Percentiles rank a stretch among this genome's conserved stretches.
Evolutionary conservation across 2,113 vertebrate genomes (phyloP).

Genomic region (Tyto alba): DNA sequence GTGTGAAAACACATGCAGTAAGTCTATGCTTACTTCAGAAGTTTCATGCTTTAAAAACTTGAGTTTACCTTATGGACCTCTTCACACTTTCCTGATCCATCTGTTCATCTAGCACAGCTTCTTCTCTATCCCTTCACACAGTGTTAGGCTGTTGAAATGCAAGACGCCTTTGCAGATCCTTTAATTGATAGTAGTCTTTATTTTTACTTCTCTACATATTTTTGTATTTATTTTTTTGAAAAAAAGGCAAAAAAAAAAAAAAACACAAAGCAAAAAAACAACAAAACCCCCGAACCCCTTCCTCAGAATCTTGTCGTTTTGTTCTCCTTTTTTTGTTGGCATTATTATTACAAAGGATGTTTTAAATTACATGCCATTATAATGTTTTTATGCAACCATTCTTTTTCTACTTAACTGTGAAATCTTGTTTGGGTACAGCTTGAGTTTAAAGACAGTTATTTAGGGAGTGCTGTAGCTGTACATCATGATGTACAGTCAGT

Average conservation of each 20-base stretch:
- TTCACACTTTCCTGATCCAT: slow-evolving; percentile 51
- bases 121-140: slow-evolving; percentile 50
- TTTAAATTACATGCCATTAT: neutral
- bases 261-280: neutral
- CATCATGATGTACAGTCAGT: neutral
- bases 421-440: slow-evolving; percentile 42
- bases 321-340: neutral
- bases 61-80: slow-evolving; percentile 50
- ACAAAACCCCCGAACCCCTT: neutral
- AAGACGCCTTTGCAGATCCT: slow-evolving; percentile 57
- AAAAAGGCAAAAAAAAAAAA: neutral
- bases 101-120: slow-evolving; percentile 58
- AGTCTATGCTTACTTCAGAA: slow-evolving; percentile 12
- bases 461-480: neutral
- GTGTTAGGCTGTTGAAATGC: slow-evolving; percentile 42
- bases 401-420: slow-evolving; percentile 18
- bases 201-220: slow-evolving; percentile 6
- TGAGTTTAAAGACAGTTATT: slow-evolving; percentile 46
- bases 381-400: slow-evolving; percentile 20
- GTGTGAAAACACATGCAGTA: slow-evolving; percentile 1
- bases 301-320: neutral
- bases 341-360: neutral
- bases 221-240: neutral
- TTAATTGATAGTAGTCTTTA: slow-evolving; percentile 43
- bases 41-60: slow-evolving; percentile 47